A percentile compares a stretch with the other conserved stretches of the same genome.
phyloP scores from a whole-genome alignment of 1,140 invertebrate species.

The Dreissena rostriformis region DNA sequence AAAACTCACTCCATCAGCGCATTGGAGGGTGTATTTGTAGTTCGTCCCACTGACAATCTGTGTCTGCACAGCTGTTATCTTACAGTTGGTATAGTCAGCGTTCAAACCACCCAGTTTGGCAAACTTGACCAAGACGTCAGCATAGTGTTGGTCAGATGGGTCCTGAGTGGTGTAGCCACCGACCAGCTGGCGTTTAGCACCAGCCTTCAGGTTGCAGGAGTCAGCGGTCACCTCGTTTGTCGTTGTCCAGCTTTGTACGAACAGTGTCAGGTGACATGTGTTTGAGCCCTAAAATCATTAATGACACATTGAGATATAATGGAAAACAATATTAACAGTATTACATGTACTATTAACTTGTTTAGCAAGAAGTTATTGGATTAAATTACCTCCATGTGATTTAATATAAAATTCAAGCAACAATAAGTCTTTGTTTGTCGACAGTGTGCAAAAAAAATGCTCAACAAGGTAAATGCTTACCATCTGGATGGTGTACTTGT shows the following conservation, averaged over 20 bases:
- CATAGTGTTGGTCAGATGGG: background rate
- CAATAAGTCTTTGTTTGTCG: background rate
- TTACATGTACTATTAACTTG: background rate
- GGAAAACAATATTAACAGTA: background rate
- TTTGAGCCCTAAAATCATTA: background rate
- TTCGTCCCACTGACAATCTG: constrained; percentile 39
- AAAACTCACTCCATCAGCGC: background rate
- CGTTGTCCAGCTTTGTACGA: background rate
- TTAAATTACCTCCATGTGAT: background rate
- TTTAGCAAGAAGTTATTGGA: background rate
- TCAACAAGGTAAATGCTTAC: background rate
- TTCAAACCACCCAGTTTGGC: background rate
- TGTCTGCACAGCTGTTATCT: background rate
- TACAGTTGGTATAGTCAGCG: background rate
- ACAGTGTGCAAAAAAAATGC: background rate
- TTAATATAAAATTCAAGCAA: background rate
- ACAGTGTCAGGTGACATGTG: background rate
- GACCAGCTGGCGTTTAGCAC: background rate
- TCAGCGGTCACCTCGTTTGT: background rate
- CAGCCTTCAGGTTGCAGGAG: background rate
- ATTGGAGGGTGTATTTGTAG: constrained; percentile 31
- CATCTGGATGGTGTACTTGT: constrained; percentile 32
- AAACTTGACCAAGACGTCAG: background rate
- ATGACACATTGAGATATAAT: background rate
- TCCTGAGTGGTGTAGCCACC: constrained; percentile 11